These are phyloP conservation scores for Monochamus alternatus DNA, from an alignment of 2,888 invertebrate species.

Conservation along the genomic window DNA sequence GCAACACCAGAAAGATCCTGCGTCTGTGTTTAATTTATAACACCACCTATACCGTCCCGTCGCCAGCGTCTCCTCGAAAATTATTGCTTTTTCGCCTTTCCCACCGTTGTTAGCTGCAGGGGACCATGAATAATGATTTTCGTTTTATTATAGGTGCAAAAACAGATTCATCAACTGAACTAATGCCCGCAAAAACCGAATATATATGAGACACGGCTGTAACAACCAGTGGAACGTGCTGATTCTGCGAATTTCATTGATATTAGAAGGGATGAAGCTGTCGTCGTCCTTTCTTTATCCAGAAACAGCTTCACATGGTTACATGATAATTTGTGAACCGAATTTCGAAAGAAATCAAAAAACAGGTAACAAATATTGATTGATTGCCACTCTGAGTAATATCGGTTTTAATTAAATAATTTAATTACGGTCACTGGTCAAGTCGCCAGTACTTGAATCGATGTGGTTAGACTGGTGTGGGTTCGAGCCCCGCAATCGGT, in stretches of 20 bases:
- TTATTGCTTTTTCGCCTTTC: conserved; percentile 54
- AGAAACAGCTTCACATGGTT: no score
- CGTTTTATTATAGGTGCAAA: conserved; percentile 56
- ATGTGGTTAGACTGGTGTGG: no score
- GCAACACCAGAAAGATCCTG: conserved; percentile 51
- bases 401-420: no score
- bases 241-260: conserved; percentile 19
- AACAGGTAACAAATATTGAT: no score
- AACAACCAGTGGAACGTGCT: conserved; percentile 39
- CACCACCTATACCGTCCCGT: conserved; percentile 39
- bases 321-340: no score
- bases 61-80: conserved; percentile 46
- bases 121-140: conserved; percentile 59
- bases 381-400: no score
- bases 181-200: conserved; percentile 53
- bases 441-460: no score
- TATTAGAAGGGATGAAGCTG: background rate
- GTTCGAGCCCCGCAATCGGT: no score
- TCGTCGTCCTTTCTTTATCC: no score
- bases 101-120: conserved; percentile 46
- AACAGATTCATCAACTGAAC: conserved; percentile 54
- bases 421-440: no score
- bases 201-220: conserved; percentile 41
- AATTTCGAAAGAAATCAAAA: no score
- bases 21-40: conserved; percentile 55